Percentiles rank a stretch among this genome's conserved stretches.
Evolutionary conservation across 1,140 invertebrate genomes (phyloP).

Genomic region (Papilio polyxenes): DNA sequence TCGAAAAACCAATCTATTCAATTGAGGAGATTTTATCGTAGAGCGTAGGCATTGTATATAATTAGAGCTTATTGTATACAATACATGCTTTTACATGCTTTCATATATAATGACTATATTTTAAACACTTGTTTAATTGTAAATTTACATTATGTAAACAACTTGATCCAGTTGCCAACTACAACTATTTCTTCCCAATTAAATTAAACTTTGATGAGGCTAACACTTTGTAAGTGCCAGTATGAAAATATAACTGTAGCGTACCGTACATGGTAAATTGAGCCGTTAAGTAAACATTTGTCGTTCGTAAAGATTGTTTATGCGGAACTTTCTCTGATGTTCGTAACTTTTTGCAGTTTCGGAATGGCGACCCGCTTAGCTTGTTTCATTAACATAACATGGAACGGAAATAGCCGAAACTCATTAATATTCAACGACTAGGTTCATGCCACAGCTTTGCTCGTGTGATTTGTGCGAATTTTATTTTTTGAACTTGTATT

Average conservation of each 20-base stretch:
- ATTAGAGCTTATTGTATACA: too few species aligned
- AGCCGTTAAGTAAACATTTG: constrained; percentile 23
- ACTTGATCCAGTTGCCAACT: too few species aligned
- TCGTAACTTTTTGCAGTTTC: constrained; percentile 28
- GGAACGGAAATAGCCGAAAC: constrained; percentile 28
- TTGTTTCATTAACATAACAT: constrained; percentile 36
- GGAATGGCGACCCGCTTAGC: constrained; percentile 30
- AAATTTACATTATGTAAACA: too few species aligned
- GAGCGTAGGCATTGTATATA: too few species aligned
- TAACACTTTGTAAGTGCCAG: not conserved
- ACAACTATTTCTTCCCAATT: too few species aligned
- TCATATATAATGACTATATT: too few species aligned
- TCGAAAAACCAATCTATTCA: not conserved
- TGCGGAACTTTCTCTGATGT: constrained; percentile 30
- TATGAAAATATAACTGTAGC: not conserved
- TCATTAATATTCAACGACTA: constrained; percentile 30
- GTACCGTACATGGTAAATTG: not conserved
- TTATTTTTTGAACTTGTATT: not conserved
- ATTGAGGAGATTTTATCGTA: not conserved
- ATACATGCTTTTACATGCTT: too few species aligned
- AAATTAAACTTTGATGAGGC: not conserved
- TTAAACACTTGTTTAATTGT: too few species aligned
- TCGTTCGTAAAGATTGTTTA: constrained; percentile 1
- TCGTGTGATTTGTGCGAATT: not conserved
- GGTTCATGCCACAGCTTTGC: constrained; percentile 13